Evolutionary conservation across 2,113 vertebrate genomes (phyloP), one percentile per base, ranked within the genome.

Genomic region (Macquaria ambigua): DNA sequence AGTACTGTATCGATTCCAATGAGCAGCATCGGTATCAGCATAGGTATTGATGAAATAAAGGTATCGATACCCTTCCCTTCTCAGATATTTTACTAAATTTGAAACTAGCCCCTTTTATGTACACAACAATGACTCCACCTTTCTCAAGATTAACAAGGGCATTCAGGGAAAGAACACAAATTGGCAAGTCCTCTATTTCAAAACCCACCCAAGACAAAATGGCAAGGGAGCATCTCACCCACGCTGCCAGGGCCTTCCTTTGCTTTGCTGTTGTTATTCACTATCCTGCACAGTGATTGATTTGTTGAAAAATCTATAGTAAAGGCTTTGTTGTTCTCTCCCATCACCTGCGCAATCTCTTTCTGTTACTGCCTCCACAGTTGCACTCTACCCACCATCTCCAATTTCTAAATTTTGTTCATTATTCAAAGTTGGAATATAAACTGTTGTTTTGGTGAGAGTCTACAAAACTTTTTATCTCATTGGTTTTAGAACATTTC

Each of bases 241-340:
- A 92, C 90, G 73, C 91, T 85, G 77, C 79, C 70, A 87, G 93
- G 95, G 90, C 86, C 94, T 92, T 89, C 92, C 91, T 86, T 81
- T 85, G 87, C 86, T 87, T 82, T 77, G 77, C 87, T 77, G 77
- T 83, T 87, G 64, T 90, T 90, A 82, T 92, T 92, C 90, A 84
- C 86, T 79, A 84, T 89, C 81, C 88, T 86, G 91, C 86, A 86
- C 75, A 84, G 86, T 93, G 91, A 87, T 94, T 94, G 93, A 94
- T 95, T 94, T 93, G 93, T 87, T 91, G 78, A 90, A 94, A 94
- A 95, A 95, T 95, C 95, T 91, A 95, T 95, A 93, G 89, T 66
- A 85, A 74, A 94, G 89, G 86, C 93, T 94, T 94, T 94, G 90
- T 93, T 92, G 83, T 84, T 89, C 82, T 87, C 92, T 90, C 91